These are phyloP conservation scores for Sebastes dallii DNA, from an alignment of 2,797 vertebrate genomes.

Conservation along the genomic window DNA sequence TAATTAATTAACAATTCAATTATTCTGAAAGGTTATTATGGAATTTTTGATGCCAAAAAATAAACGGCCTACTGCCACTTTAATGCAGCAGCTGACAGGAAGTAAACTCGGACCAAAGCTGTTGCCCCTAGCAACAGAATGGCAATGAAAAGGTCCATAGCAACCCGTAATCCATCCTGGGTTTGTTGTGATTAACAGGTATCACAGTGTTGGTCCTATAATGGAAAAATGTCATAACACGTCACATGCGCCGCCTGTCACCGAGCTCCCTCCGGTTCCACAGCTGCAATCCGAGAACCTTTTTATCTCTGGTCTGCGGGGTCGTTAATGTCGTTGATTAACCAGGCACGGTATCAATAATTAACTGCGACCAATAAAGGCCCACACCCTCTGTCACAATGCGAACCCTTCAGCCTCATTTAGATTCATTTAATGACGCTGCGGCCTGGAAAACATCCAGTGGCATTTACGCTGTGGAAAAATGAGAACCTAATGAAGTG, in stretches of 20 bases:
- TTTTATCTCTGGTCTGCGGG: slow-evolving; percentile 34
- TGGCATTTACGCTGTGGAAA: slow-evolving; percentile 32
- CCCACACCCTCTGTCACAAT: slow-evolving; percentile 64
- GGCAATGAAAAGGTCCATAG: background rate
- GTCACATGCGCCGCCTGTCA: background rate
- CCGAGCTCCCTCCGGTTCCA: background rate
- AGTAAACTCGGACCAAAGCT: background rate
- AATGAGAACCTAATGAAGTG: slow-evolving; percentile 21
- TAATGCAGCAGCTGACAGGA: background rate
- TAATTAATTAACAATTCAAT: no score
- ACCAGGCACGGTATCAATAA: slow-evolving; percentile 73
- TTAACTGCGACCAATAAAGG: slow-evolving; percentile 75
- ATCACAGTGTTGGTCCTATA: background rate
- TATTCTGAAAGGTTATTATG: no score
- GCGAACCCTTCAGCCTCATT: slow-evolving; percentile 62
- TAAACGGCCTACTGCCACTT: background rate
- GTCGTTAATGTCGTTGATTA: slow-evolving; percentile 74
- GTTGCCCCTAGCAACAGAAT: background rate
- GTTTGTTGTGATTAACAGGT: background rate
- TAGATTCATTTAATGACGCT: slow-evolving; percentile 35
- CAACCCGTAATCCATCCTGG: background rate
- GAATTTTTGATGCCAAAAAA: background rate
- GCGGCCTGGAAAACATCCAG: slow-evolving; percentile 29
- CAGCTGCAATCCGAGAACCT: slow-evolving; percentile 1
- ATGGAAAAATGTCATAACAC: slow-evolving; percentile 36